These are phyloP conservation scores for Thalassophryne amazonica DNA, from an alignment of 2,797 vertebrate genomes.

Conservation along the genomic window DNA sequence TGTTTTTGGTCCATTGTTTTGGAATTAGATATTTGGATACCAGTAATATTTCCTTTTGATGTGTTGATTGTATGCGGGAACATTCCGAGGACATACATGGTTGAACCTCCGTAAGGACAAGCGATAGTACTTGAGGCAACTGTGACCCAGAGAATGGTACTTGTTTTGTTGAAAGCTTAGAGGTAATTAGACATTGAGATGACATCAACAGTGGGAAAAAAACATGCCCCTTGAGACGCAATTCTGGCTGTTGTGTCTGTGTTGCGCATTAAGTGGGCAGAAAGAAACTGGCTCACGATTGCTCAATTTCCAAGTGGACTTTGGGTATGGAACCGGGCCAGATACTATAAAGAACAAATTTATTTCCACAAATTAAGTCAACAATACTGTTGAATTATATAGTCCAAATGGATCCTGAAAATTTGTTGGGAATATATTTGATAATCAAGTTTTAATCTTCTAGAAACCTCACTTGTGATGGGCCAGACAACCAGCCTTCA, in stretches of 20 bases:
- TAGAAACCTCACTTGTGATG: too few species aligned
- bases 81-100: background rate
- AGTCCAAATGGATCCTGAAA: too few species aligned
- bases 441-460: too few species aligned
- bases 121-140: background rate
- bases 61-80: slow-evolving; percentile 5
- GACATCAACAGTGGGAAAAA: too few species aligned
- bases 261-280: slow-evolving; percentile 60
- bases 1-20: background rate
- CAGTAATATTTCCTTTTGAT: background rate
- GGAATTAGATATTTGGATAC: background rate
- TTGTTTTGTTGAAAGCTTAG: background rate
- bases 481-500: too few species aligned
- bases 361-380: background rate
- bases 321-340: slow-evolving; percentile 68
- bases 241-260: slow-evolving; percentile 49
- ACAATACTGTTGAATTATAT: too few species aligned
- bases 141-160: background rate
- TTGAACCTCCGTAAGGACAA: background rate
- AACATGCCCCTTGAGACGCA: slow-evolving; percentile 65
- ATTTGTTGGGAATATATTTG: too few species aligned
- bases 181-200: background rate
- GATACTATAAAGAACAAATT: slow-evolving; percentile 27
- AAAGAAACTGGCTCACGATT: slow-evolving; percentile 64
- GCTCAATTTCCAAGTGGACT: slow-evolving; percentile 46